A percentile compares a stretch with the other conserved stretches of the same genome.
Evolutionary conservation across 2,888 invertebrate genomes (phyloP).

Genomic region (Amiota communis): DNA sequence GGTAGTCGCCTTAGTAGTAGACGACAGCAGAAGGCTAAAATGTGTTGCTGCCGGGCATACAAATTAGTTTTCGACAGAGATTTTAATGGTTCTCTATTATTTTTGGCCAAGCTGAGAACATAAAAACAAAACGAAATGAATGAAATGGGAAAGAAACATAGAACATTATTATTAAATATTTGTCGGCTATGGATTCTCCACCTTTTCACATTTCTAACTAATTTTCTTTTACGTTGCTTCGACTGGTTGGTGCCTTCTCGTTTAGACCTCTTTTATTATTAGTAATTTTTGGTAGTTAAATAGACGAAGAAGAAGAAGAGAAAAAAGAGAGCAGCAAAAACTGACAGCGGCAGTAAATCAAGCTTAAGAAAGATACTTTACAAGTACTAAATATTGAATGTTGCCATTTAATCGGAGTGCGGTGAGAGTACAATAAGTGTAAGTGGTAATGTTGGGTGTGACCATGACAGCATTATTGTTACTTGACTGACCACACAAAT

Average conservation of each 20-base stretch:
- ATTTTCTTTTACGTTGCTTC: neutral
- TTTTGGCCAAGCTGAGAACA: neutral
- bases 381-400: slow-evolving; percentile 23
- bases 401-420: neutral
- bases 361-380: slow-evolving; percentile 38
- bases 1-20: neutral
- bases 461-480: slow-evolving; percentile 19
- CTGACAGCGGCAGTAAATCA: slow-evolving; percentile 36
- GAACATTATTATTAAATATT: slow-evolving; percentile 26
- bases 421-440: neutral
- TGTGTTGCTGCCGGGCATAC: slow-evolving; percentile 18
- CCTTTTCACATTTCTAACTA: neutral
- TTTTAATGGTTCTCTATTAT: neutral
- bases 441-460: neutral
- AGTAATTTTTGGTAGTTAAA: slow-evolving; percentile 2
- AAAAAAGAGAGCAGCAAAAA: neutral
- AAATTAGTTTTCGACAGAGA: slow-evolving; percentile 23
- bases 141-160: slow-evolving; percentile 15
- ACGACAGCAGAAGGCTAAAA: neutral
- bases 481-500: neutral
- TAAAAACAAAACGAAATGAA: neutral
- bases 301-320: slow-evolving; percentile 2
- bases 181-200: neutral
- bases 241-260: neutral
- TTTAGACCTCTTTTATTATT: slow-evolving; percentile 7